phyloP scores from a whole-genome alignment of 2,797 vertebrate genomes.

The Crossoptilon crossoptilon region DNA sequence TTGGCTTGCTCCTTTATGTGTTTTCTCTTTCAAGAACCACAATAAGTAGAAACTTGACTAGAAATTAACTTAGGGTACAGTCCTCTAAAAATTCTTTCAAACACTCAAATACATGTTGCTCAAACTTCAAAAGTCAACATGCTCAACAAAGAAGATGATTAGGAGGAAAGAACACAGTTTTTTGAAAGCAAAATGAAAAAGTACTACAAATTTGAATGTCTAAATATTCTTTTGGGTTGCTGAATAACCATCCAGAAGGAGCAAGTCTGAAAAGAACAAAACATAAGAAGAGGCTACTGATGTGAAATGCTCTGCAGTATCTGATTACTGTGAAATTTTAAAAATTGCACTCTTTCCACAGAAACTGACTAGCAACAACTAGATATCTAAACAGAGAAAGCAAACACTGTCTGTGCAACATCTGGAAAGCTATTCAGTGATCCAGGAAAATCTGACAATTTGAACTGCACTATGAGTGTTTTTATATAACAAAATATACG shows the following conservation, averaged over 20 bases:
- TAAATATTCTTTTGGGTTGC: neutral
- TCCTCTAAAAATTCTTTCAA: conserved; percentile 52
- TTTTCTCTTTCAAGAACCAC: conserved; percentile 33
- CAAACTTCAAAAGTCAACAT: conserved; percentile 42
- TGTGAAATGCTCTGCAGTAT: neutral
- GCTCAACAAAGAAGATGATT: conserved; percentile 51
- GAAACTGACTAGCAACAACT: neutral
- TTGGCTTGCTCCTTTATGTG: conserved; percentile 16
- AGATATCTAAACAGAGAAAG: neutral
- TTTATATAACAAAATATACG: neutral
- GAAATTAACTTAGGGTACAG: conserved; percentile 59
- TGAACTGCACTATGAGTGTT: neutral
- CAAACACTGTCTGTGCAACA: neutral
- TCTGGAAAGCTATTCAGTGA: neutral
- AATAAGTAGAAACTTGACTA: conserved; percentile 38
- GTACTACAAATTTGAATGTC: neutral
- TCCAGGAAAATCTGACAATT: neutral
- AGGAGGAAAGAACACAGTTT: conserved; percentile 23
- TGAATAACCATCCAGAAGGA: neutral
- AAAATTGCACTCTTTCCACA: neutral
- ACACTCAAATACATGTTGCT: neutral
- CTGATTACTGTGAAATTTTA: neutral
- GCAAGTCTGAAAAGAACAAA: neutral
- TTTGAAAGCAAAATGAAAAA: conserved; percentile 28
- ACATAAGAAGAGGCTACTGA: neutral